These are phyloP conservation scores for Mimas tiliae DNA, from an alignment of 2,888 invertebrate genomes.

Conservation along the genomic window DNA sequence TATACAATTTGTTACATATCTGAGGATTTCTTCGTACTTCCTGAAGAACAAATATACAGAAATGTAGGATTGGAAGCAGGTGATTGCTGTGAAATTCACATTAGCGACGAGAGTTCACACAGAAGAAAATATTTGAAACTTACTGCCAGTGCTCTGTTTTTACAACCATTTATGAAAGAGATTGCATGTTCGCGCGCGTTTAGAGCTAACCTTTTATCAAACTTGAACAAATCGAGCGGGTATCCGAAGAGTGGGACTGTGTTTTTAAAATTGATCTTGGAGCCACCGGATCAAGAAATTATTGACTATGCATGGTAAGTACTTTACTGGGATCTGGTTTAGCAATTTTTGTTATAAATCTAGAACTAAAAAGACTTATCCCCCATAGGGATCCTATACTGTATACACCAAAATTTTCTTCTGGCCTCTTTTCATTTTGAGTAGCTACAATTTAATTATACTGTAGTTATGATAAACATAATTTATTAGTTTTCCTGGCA, in stretches of 20 bases:
- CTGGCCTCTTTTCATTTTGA: too few relatives aligned
- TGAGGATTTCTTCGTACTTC: conserved; percentile 56
- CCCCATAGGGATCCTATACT: too few relatives aligned
- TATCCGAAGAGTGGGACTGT: conserved; percentile 54
- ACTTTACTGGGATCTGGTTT: neutral
- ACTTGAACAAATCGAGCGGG: conserved; percentile 57
- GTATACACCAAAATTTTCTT: too few relatives aligned
- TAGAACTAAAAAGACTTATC: too few relatives aligned
- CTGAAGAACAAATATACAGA: conserved; percentile 54
- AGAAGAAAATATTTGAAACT: conserved; percentile 49
- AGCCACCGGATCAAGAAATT: conserved; percentile 85
- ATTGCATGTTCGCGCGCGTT: conserved; percentile 64
- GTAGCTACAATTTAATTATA: too few relatives aligned
- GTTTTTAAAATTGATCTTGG: conserved; percentile 77
- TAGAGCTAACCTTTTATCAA: conserved; percentile 58
- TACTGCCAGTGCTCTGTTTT: conserved; percentile 60
- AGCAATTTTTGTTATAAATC: too few relatives aligned
- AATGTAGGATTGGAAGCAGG: conserved; percentile 58
- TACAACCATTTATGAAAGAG: conserved; percentile 67
- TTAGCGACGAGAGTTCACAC: conserved; percentile 40
- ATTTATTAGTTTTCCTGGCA: too few relatives aligned
- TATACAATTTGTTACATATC: conserved; percentile 65
- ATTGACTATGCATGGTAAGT: conserved; percentile 89
- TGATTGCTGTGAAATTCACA: conserved; percentile 48
- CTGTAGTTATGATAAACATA: too few relatives aligned